Evolutionary conservation across 1,140 invertebrate genomes (phyloP), one percentile per base, ranked within the genome.

Genomic region (Drosophila truncata): DNA sequence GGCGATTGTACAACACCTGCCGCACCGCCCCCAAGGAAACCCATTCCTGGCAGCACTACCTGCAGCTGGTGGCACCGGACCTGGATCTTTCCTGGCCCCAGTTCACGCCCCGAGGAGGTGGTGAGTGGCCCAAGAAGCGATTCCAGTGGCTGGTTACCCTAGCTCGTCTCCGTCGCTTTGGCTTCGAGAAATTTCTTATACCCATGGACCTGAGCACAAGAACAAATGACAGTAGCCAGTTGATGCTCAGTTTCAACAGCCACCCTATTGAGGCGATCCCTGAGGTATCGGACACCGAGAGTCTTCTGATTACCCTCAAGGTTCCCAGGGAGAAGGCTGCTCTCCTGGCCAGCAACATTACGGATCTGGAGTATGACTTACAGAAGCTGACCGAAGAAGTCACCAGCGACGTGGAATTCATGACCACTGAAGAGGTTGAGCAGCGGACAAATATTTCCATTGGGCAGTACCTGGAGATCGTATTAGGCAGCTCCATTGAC

Each of bases 141-240:
- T 47, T 47, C 44, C 44, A 47, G 1, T 47, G 44, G 44, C 44
- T 46, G 20, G 13, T 46, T 25, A 46, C 44, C 20, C 20, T 46
- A 14, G 44, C 44, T 20, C 44, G 44, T 16, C 20, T 46, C 13
- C 44, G 44, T 25, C 44, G 44, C 20, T 46, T 46, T 25, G 44
- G 44, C 44, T 23, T 23, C 13, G 0, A 14, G 13, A 14, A 14
- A 1, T 46, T 46, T 23, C 6, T 46, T 5, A 3, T 46, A 7
- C 44, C 44, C 20, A 46, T 46, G 20, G 20, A 23, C 1, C 6
- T 46, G 7, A 1, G 4, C 13, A 14, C 6, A 7, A 23, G 23
- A 46, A 8, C 18, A 3, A 23, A 23, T 14, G 44, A 46, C 44
- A 46, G 18, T 7, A 44, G 44, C 44, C 20, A 25, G 23, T 9